Conservation (phyloP, 2,888 invertebrate genomes). For the Pteria penguin region DNA sequence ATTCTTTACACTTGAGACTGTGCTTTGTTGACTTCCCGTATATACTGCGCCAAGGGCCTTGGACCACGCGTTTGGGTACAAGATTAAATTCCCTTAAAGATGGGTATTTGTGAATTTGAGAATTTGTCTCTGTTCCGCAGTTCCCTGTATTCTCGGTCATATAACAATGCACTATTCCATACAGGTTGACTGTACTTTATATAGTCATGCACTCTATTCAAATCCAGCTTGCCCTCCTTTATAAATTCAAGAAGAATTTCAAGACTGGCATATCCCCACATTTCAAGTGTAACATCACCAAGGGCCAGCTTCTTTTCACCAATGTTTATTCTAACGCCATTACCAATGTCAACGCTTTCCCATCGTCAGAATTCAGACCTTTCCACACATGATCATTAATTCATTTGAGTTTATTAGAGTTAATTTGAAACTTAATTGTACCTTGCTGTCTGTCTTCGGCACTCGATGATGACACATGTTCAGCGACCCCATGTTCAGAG, state of each 20-base stretch:
- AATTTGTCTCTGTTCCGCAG: too few species aligned
- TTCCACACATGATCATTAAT: background rate
- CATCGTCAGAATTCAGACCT: background rate
- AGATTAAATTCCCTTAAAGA: background rate
- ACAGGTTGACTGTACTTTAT: background rate
- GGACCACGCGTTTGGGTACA: background rate
- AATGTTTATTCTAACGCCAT: background rate
- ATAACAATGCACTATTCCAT: too few species aligned
- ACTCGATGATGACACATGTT: too few species aligned
- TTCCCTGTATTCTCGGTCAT: too few species aligned
- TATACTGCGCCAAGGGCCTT: too few species aligned
- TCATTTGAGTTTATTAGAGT: background rate
- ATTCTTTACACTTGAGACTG: too few species aligned
- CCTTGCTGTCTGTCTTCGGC: too few species aligned
- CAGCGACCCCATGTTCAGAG: too few species aligned
- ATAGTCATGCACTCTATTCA: background rate
- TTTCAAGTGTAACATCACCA: background rate
- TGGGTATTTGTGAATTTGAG: too few species aligned
- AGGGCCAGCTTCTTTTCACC: background rate
- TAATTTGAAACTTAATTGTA: too few species aligned
- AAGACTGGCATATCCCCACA: background rate
- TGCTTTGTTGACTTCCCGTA: too few species aligned
- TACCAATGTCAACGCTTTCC: slow-evolving; percentile 1
- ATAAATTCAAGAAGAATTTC: background rate
- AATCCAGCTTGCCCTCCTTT: too few species aligned